Evolutionary conservation across 1,140 invertebrate genomes (phyloP).

Genomic region (Daktulosphaira vitifoliae): DNA sequence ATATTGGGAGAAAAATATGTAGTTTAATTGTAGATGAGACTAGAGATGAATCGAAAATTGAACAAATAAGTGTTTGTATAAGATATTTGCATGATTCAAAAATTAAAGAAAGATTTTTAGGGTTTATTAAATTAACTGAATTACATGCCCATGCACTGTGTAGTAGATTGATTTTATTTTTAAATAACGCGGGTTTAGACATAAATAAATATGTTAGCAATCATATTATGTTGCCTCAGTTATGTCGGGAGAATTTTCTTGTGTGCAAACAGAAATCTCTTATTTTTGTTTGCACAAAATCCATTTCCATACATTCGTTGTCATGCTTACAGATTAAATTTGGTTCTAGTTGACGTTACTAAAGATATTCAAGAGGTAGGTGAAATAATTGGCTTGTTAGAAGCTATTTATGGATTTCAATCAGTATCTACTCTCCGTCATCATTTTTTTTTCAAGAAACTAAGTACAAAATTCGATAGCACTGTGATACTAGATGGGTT

Average conservation of each 20-base stretch:
- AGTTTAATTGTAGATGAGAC: slow-evolving; percentile 4
- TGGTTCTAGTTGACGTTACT: not conserved
- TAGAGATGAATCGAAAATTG: slow-evolving; percentile 1
- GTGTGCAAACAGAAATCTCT: no score
- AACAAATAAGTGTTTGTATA: slow-evolving; percentile 5
- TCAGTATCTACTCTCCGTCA: not conserved
- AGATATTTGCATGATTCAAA: not conserved
- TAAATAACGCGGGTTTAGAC: not conserved
- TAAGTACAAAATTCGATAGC: not conserved
- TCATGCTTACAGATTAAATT: not conserved
- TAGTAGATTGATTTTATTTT: not conserved
- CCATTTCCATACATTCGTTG: not conserved
- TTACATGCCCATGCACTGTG: not conserved
- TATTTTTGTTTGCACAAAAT: no score
- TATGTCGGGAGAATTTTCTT: no score
- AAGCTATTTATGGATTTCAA: slow-evolving; percentile 4
- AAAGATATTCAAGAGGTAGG: slow-evolving; percentile 4
- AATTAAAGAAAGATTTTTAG: slow-evolving; percentile 12
- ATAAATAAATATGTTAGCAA: slow-evolving; percentile 10
- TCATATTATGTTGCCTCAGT: no score
- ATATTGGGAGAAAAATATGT: not conserved
- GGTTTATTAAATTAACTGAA: not conserved
- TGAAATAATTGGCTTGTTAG: slow-evolving; percentile 3
- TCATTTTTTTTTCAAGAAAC: not conserved
- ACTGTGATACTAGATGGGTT: slow-evolving; percentile 3